A percentile compares a stretch with the other conserved stretches of the same genome.
Conservation (phyloP, 2,888 invertebrate species). For the Rhagonycha fulva region DNA sequence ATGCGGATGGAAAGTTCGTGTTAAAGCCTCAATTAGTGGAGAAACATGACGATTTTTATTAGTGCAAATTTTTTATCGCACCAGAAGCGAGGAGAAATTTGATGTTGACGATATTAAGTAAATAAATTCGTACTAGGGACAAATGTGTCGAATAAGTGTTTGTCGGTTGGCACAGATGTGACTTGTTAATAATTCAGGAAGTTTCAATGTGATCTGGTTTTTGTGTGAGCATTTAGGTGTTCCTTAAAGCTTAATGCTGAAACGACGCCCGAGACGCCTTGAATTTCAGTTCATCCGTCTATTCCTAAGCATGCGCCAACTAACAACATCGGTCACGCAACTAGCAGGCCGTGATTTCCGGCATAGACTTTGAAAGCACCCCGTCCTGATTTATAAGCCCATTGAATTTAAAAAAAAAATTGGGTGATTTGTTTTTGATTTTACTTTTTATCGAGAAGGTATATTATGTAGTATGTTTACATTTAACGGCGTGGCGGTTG, state of each 20-base stretch:
- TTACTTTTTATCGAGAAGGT: background rate
- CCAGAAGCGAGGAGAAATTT: background rate
- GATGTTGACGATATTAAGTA: background rate
- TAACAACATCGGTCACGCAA: conserved; percentile 32
- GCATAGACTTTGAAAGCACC: conserved; percentile 24
- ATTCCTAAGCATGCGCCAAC: conserved; percentile 22
- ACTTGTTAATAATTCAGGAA: conserved; percentile 22
- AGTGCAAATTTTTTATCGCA: background rate
- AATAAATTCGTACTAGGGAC: conserved; percentile 1
- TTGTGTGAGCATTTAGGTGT: conserved; percentile 11
- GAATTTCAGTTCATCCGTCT: conserved; percentile 21
- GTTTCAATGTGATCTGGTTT: conserved; percentile 17
- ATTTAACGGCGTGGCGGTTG: background rate
- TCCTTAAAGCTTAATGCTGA: conserved; percentile 27
- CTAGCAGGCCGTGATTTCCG: conserved; percentile 37
- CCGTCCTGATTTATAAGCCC: conserved; percentile 9
- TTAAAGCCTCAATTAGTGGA: background rate
- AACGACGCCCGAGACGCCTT: conserved; percentile 29
- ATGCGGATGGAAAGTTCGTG: background rate
- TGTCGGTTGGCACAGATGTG: conserved; percentile 17
- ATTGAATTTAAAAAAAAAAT: background rate
- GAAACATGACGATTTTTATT: background rate
- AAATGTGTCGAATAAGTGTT: conserved; percentile 9
- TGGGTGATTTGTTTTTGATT: background rate
- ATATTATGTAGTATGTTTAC: background rate